A percentile compares a stretch with the other conserved stretches of the same genome.
Evolutionary conservation across 2,888 invertebrate species (phyloP).

Genomic region (Alsophila aescularia): DNA sequence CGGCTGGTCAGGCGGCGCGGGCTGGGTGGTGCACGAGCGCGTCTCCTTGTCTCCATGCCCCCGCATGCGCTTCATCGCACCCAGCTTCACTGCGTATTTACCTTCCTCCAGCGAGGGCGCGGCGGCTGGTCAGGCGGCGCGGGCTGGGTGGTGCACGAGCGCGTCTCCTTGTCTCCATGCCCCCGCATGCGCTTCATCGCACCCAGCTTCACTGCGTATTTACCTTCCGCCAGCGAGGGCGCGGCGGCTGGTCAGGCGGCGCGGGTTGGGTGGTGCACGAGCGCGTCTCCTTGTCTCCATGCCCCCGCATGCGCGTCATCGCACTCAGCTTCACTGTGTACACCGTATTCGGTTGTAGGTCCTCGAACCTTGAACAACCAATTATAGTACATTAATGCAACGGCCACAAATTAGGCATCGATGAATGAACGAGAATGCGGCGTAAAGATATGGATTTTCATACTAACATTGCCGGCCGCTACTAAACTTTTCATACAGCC

Average conservation of each 20-base stretch:
- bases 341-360: slow-evolving; percentile 92
- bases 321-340: slow-evolving; percentile 92
- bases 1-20: too few species aligned
- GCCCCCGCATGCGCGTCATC: slow-evolving; percentile 89
- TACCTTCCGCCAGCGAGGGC: slow-evolving; percentile 79
- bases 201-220: slow-evolving; percentile 87
- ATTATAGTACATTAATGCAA: too few species aligned
- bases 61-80: too few species aligned
- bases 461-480: too few species aligned
- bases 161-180: slow-evolving; percentile 87
- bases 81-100: too few species aligned
- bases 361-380: slow-evolving; percentile 80
- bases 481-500: too few species aligned
- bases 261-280: slow-evolving; percentile 89
- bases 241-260: slow-evolving; percentile 87
- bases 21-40: too few species aligned
- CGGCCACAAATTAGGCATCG: too few species aligned
- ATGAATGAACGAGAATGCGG: too few species aligned
- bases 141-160: slow-evolving; percentile 88
- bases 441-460: too few species aligned
- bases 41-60: too few species aligned
- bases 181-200: slow-evolving; percentile 91
- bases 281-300: slow-evolving; percentile 86
- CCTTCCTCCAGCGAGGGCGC: too few species aligned
- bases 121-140: slow-evolving; percentile 88